These are phyloP conservation scores for Hymenopus coronatus DNA, from an alignment of 2,888 invertebrate genomes.

Conservation along the genomic window DNA sequence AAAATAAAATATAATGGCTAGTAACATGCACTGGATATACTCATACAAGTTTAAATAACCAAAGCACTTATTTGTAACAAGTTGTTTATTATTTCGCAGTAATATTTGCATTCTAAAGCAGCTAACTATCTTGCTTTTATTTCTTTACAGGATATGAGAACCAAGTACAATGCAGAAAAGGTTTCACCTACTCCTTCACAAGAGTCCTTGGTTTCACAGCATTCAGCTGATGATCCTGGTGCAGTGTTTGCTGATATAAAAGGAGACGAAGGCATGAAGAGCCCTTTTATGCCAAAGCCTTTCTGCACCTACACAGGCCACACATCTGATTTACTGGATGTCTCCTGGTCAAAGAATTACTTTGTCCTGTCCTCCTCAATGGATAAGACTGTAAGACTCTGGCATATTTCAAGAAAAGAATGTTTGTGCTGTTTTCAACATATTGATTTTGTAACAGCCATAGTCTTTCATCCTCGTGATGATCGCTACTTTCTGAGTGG, in stretches of 20 bases:
- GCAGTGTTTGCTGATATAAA: slow-evolving; percentile 56
- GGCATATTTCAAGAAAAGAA: slow-evolving; percentile 96
- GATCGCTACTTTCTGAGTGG: slow-evolving; percentile 90
- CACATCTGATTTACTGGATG: slow-evolving; percentile 92
- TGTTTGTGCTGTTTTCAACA: slow-evolving; percentile 99
- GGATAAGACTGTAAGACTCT: slow-evolving; percentile 96
- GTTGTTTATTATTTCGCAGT: background rate
- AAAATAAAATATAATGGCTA: too few relatives aligned
- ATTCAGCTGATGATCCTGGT: slow-evolving; percentile 62
- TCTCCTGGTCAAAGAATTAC: slow-evolving; percentile 99
- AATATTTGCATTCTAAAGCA: background rate
- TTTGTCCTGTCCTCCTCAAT: slow-evolving; percentile 96
- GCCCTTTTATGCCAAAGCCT: slow-evolving; percentile 83
- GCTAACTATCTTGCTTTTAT: background rate
- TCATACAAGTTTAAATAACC: too few relatives aligned
- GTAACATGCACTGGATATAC: too few relatives aligned
- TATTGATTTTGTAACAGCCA: slow-evolving; percentile 98
- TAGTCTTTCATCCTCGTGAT: slow-evolving; percentile 94
- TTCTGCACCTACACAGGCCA: slow-evolving; percentile 94
- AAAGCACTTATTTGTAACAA: too few relatives aligned
- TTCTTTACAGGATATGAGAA: slow-evolving; percentile 76
- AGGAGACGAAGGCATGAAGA: slow-evolving; percentile 56
- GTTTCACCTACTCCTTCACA: slow-evolving; percentile 91
- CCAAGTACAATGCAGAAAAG: slow-evolving; percentile 90
- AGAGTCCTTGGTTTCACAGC: slow-evolving; percentile 82